Base-by-base conservation (phyloP, 2,797 vertebrate genomes). In the Pangasius djambal region DNA sequence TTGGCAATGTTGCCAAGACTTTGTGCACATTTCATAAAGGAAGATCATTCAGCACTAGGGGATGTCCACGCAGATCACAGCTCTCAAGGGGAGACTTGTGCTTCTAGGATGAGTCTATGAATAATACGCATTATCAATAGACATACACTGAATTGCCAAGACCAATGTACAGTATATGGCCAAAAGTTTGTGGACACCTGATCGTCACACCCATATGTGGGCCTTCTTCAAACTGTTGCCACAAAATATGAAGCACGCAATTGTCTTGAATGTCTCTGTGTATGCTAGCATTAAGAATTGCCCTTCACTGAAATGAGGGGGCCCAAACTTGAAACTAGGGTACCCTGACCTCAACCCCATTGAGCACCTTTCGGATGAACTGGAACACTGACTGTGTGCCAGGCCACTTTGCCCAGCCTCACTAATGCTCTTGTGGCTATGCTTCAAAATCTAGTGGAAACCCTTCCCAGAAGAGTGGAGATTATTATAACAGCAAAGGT, bases 41-140 rank as follows among this genome's bases (percentile, higher is more conserved):
- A 44, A 28, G 52, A 37, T 13, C 31, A 37, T 95, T 96, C 96
- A 96, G 95, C 96, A 97, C 96, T 92, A 82, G 95, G 96, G 96
- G 93, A 75, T 44, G 96, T 96, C 96, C 95, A 88, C 88, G 34
- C 12, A 65, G 48, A 52, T 34, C 31, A 69, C 8, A 69, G 61
- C 18, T 83, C 25, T 22, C 37, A 69, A 85, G 4, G 10, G 63
- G 28, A 22, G 63, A 50, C 15, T 28, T 69, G 59, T 84, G 8
- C 40, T 50, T 84, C 28, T 22, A 63, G 22, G 52, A 37, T 81
- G 78, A 65, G 40, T 18, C 44, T 15, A 48, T 48, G 44, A 84
- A 67, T 31, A 20, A 4, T 65, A 65, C 3, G 13, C 3, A 83
- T 83, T 83, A 44, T n/a, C 61, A 12, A 1, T 40, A n/a, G 67